Conservation (phyloP, 1,140 invertebrate genomes). For the Drosophila pachea region DNA sequence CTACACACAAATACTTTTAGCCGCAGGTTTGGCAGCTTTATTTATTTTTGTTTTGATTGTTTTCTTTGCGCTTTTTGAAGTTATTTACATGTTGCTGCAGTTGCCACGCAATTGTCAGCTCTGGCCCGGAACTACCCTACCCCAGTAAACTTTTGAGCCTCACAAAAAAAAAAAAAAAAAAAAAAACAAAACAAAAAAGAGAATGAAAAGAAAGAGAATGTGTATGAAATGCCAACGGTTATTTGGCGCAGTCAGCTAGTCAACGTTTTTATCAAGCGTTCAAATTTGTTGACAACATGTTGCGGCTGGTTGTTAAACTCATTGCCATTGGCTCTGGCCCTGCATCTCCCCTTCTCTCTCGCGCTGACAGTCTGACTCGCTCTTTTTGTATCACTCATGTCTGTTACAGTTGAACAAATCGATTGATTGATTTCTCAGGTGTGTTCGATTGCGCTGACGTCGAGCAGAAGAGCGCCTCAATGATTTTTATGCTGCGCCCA, state of each 20-base stretch:
- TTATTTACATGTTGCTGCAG: constrained; percentile 65
- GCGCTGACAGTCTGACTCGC: not conserved
- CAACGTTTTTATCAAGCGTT: constrained; percentile 57
- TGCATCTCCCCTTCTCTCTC: not conserved
- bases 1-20: constrained; percentile 20
- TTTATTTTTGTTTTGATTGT: constrained; percentile 25
- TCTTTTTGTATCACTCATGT: constrained; percentile 21
- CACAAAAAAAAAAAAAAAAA: constrained; percentile 24
- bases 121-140: not conserved
- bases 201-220: not conserved
- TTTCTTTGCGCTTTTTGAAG: constrained; percentile 51
- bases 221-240: constrained; percentile 50
- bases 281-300: constrained; percentile 75
- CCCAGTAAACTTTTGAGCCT: constrained; percentile 6
- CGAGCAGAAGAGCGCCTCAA: constrained; percentile 27
- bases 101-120: constrained; percentile 51
- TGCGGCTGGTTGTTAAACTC: constrained; percentile 59
- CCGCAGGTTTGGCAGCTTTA: constrained; percentile 33
- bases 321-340: constrained; percentile 9
- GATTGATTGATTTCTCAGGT: constrained; percentile 77
- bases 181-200: constrained; percentile 5
- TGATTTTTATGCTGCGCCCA: constrained; percentile 37
- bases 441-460: constrained; percentile 61
- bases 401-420: constrained; percentile 70
- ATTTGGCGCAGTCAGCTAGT: constrained; percentile 59